These are phyloP conservation scores for Miltochrista miniata DNA, from an alignment of 2,888 invertebrate species.

Conservation along the genomic window DNA sequence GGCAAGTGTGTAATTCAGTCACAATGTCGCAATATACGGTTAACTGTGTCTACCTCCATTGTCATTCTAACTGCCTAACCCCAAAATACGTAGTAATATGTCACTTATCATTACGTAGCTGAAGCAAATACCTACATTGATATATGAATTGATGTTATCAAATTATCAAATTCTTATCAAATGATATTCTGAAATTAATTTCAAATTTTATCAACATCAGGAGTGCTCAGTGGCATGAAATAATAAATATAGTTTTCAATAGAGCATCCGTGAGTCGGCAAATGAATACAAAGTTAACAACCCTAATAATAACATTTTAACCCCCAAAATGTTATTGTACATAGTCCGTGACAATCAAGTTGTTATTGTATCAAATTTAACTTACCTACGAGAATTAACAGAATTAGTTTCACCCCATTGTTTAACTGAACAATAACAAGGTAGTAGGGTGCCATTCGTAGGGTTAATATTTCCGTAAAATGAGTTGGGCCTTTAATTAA, in stretches of 20 bases:
- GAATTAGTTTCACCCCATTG: constrained; percentile 26
- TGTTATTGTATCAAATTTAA: constrained; percentile 25
- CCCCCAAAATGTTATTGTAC: constrained; percentile 15
- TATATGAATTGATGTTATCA: too few relatives aligned
- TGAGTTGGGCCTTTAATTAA: constrained; percentile 30
- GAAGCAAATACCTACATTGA: too few relatives aligned
- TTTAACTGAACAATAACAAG: constrained; percentile 30
- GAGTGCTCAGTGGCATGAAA: neutral
- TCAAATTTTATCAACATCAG: too few relatives aligned
- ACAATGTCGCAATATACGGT: too few relatives aligned
- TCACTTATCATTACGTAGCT: too few relatives aligned
- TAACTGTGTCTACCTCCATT: too few relatives aligned
- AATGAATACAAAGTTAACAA: neutral
- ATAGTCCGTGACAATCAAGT: constrained; percentile 16
- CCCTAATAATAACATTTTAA: constrained; percentile 11
- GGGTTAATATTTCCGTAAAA: constrained; percentile 22
- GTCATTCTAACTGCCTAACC: too few relatives aligned
- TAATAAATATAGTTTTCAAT: neutral
- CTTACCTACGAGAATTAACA: constrained; percentile 15
- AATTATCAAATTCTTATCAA: too few relatives aligned
- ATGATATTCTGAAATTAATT: neutral
- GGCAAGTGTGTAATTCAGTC: too few relatives aligned
- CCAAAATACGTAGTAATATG: too few relatives aligned
- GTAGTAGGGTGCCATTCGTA: constrained; percentile 19
- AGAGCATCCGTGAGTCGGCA: neutral